phyloP scores from a whole-genome alignment of 64 coral and sea anemone genomes.

The Stichodactyla mertensii region DNA sequence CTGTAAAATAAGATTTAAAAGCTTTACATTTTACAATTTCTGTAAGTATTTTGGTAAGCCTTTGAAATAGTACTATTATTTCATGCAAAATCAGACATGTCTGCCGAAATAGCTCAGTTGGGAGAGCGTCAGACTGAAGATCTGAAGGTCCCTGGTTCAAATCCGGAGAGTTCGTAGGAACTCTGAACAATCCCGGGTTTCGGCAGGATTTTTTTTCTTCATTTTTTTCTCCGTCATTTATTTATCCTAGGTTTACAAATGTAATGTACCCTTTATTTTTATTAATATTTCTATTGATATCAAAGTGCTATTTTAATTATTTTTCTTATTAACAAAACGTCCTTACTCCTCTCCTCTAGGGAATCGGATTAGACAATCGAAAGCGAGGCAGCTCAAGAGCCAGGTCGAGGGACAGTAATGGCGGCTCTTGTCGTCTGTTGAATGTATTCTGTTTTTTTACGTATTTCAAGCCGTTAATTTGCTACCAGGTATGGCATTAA shows the following conservation, averaged over 20 bases:
- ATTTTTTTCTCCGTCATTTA: neutral
- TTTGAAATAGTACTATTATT: neutral
- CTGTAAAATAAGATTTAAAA: no score
- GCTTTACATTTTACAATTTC: neutral
- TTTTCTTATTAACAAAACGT: neutral
- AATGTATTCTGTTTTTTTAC: neutral
- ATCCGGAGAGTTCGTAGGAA: constrained; percentile 73
- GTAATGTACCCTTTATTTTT: neutral
- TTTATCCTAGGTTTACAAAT: neutral
- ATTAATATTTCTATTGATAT: neutral
- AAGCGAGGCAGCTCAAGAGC: neutral
- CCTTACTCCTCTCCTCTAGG: neutral
- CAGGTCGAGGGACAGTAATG: neutral
- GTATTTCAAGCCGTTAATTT: neutral
- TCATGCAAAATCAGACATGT: accelerated
- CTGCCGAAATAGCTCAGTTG: constrained; percentile 94
- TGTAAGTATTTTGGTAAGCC: neutral
- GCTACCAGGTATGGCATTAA: neutral
- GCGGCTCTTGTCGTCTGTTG: neutral
- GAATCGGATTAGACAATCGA: neutral
- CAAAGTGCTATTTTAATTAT: neutral
- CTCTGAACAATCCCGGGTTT: constrained; percentile 81
- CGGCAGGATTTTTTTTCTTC: constrained; percentile 37
- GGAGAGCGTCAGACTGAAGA: constrained; percentile 98
- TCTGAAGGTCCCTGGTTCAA: constrained; percentile 97